Percentiles rank a stretch among this genome's conserved stretches.
Evolutionary conservation across 2,888 invertebrate species (phyloP).

Genomic region (Aleiodes testaceus): DNA sequence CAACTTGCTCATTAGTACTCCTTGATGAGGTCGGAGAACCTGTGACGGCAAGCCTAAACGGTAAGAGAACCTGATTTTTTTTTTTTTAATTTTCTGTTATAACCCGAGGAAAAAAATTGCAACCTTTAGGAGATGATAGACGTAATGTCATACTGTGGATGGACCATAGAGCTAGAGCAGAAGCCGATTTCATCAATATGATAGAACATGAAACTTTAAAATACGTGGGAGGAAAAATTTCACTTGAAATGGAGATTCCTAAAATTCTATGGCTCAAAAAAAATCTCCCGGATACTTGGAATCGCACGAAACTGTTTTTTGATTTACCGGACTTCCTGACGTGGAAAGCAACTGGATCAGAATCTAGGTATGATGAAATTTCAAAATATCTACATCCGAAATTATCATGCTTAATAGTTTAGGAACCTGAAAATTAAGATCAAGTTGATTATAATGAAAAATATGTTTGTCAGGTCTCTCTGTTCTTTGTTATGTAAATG

Average conservation of each 20-base stretch:
- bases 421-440: slow-evolving; percentile 31
- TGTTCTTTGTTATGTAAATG: slow-evolving; percentile 97
- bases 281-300: slow-evolving; percentile 81
- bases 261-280: slow-evolving; percentile 95
- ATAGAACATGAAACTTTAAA: slow-evolving; percentile 84
- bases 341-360: slow-evolving; percentile 89
- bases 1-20: slow-evolving; percentile 93
- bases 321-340: slow-evolving; percentile 96
- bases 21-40: slow-evolving; percentile 82
- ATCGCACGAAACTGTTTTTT: slow-evolving; percentile 84
- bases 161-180: slow-evolving; percentile 89
- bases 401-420: slow-evolving; percentile 8
- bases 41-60: slow-evolving; percentile 80
- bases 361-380: slow-evolving; percentile 75
- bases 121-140: slow-evolving; percentile 76
- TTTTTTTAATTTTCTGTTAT: no score
- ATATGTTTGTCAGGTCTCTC: slow-evolving; percentile 79
- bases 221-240: slow-evolving; percentile 93
- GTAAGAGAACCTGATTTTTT: slow-evolving; percentile 65
- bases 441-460: background rate
- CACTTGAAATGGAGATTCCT: slow-evolving; percentile 97
- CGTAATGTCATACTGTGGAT: slow-evolving; percentile 94
- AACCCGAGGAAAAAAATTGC: no score
- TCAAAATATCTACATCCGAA: background rate
- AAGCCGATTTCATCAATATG: slow-evolving; percentile 87